Percentiles rank a stretch among this genome's conserved stretches.
Conservation (phyloP, 1,140 invertebrate genomes). For the Caerostris darwini region DNA sequence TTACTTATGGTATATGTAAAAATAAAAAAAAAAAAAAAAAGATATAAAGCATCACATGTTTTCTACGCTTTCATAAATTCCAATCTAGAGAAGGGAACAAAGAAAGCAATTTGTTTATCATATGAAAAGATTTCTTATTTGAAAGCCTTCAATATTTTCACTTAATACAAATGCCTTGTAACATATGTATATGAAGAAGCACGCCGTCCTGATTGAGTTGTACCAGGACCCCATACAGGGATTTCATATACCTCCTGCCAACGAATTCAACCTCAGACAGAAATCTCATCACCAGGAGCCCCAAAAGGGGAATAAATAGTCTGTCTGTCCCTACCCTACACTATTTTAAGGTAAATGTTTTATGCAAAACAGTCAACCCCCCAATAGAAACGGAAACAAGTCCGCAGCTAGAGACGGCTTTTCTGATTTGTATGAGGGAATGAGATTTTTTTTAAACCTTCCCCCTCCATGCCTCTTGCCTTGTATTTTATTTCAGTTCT, state of each 20-base stretch:
- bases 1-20: too few relatives aligned
- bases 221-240: background rate
- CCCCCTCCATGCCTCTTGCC: background rate
- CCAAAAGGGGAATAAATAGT: slow-evolving; percentile 22
- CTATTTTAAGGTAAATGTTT: slow-evolving; percentile 50
- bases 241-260: background rate
- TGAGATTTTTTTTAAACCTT: background rate
- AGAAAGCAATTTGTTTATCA: background rate
- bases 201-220: background rate
- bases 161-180: background rate
- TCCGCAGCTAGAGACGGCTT: background rate
- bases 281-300: slow-evolving; percentile 26
- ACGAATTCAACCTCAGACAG: background rate
- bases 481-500: slow-evolving; percentile 39
- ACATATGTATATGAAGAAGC: slow-evolving; percentile 10
- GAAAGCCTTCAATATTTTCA: background rate
- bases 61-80: background rate
- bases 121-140: background rate
- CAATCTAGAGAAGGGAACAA: background rate
- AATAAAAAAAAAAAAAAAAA: background rate
- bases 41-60: background rate
- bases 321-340: background rate
- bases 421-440: slow-evolving; percentile 22
- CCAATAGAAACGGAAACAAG: slow-evolving; percentile 38
- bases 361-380: slow-evolving; percentile 47